Base-by-base conservation (phyloP, 2,113 vertebrate species). In the Ailurus styani region DNA sequence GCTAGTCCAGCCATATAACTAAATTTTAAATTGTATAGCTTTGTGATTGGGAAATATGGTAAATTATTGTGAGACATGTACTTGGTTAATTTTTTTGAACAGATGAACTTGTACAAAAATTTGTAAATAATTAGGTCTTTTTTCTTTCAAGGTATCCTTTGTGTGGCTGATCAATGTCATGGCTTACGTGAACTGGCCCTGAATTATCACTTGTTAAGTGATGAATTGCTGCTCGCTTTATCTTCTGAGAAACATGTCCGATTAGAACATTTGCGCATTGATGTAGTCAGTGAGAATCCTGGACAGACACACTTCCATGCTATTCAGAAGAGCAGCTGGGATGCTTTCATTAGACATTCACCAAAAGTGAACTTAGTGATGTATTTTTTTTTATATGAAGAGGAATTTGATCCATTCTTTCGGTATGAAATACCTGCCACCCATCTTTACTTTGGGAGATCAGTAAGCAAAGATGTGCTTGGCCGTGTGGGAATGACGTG, bases 291-390 rank as follows among this genome's bases (percentile, higher is more conserved):
- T 60, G 99, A 99, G 96, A 99, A 99, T 94, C 99, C 99, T 0
- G 99, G 99, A 94, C 99, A 99, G 98, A 99, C 98, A 90, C 99
- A 99, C 96, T 99, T 99, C 96, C 99, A 99, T 98, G 98, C 99
- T 3, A 99, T 99, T 97, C 99, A 99, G 98, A 99, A 99, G 98
- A 99, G 99, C 99, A 99, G 99, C 98, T 99, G 99, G 99, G 99
- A 99, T n/a, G 99, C 99, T 98, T 99, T 99, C 98, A 99, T 99
- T 98, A 99, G 98, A 90, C 99, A 99, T 98, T 99, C 99, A 34
- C 99, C 99, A 55, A 99, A 99, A 98, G 99, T 99, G 78, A 99
- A 99, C 97, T 98, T 99, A 98, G 99, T 99, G 37, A 99, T 99
- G 99, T 99, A 99, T 99, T 99, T 99, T 97, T 99, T 99, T 98